These are phyloP conservation scores for Masticophis lateralis DNA, from an alignment of 2,797 vertebrate genomes.

Conservation along the genomic window DNA sequence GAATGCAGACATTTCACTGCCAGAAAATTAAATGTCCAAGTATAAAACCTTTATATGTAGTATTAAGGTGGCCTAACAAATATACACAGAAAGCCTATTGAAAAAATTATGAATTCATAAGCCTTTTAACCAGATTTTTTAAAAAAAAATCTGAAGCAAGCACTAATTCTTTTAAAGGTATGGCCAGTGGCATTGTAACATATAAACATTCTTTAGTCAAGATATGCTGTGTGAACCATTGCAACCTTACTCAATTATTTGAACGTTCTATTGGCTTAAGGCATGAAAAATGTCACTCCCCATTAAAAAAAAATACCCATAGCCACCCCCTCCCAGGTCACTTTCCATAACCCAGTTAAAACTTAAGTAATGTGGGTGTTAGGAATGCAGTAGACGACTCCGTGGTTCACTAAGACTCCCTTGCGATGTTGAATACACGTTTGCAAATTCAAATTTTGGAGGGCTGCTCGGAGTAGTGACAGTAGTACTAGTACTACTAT, in stretches of 20 bases:
- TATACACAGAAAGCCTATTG: not conserved
- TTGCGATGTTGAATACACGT: not conserved
- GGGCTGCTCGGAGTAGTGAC: accelerated
- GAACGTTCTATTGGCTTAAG: not conserved
- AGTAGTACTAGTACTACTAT: accelerated
- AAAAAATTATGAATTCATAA: not conserved
- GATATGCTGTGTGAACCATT: not conserved
- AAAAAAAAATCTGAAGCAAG: not conserved
- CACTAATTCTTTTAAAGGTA: not conserved
- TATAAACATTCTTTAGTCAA: not conserved
- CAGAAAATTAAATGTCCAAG: not conserved
- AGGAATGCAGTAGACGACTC: not conserved
- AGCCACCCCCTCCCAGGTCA: not conserved
- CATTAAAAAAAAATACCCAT: not conserved
- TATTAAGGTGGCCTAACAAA: not conserved
- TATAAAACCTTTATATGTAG: not conserved
- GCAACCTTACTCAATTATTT: not conserved
- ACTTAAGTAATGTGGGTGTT: not conserved
- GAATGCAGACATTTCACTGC: not conserved
- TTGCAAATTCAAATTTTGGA: not conserved
- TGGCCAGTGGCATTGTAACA: not conserved
- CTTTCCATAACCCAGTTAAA: not conserved
- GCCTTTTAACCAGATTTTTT: not conserved
- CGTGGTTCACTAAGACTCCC: not conserved
- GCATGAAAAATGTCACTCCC: not conserved